phyloP scores from a whole-genome alignment of 2,113 vertebrate genomes.

The Urocitellus parryii region DNA sequence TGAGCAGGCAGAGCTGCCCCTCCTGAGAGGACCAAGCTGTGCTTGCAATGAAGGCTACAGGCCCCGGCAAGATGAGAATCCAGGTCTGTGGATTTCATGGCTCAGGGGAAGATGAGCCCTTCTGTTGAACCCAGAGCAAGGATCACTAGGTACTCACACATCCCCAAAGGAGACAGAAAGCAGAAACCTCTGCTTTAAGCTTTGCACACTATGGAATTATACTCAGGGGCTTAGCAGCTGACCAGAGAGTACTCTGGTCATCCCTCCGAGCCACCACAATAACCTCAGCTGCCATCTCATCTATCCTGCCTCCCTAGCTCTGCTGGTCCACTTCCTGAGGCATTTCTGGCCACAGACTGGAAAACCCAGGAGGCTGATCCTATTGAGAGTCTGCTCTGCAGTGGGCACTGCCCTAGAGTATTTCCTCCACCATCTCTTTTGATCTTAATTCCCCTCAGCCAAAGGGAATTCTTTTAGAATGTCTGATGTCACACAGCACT shows the following conservation, averaged over 20 bases:
- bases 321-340: background rate
- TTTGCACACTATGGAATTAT: background rate
- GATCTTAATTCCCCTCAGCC: background rate
- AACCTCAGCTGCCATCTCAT: background rate
- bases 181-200: background rate
- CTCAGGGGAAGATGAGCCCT: background rate
- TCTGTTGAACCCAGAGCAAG: background rate
- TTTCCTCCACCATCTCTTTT: background rate
- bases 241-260: background rate
- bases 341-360: background rate
- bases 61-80: background rate
- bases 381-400: background rate
- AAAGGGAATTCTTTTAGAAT: background rate
- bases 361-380: background rate
- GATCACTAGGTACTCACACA: background rate
- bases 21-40: background rate
- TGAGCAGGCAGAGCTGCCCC: background rate
- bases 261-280: background rate
- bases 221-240: background rate
- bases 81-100: fast-evolving
- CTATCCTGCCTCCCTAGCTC: background rate
- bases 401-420: fast-evolving
- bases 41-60: too few species aligned
- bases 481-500: background rate
- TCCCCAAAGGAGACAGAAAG: background rate